These are phyloP conservation scores for Danio jaintianensis DNA, from an alignment of 2,797 vertebrate species.

Conservation along the genomic window DNA sequence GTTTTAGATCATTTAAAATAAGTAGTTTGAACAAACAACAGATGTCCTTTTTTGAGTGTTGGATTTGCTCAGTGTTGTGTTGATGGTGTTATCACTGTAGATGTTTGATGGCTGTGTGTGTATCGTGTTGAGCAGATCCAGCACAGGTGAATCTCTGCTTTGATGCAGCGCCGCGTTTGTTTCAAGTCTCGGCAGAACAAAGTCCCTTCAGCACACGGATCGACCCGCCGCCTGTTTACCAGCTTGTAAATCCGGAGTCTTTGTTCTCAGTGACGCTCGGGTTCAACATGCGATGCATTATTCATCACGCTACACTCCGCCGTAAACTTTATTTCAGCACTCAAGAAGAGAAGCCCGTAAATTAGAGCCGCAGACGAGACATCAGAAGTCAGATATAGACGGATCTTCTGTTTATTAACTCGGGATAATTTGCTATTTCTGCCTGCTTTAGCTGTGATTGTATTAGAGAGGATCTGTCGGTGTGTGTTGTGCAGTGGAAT, in stretches of 20 bases:
- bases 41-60: no score
- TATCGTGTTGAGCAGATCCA: background rate
- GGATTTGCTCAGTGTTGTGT: no score
- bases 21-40: no score
- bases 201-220: constrained; percentile 4
- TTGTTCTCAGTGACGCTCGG: constrained; percentile 25
- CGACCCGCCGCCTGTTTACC: constrained; percentile 40
- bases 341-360: constrained; percentile 67
- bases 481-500: background rate
- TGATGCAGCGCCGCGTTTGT: constrained; percentile 8
- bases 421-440: constrained; percentile 11
- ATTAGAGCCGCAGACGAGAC: constrained; percentile 54
- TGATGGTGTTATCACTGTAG: background rate
- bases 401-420: constrained; percentile 51
- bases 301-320: constrained; percentile 66
- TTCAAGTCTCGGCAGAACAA: constrained; percentile 19
- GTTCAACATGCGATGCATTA: constrained; percentile 70
- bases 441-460: constrained; percentile 55
- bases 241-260: constrained; percentile 36
- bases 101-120: background rate
- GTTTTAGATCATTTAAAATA: no score
- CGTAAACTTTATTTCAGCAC: constrained; percentile 60
- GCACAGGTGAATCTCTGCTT: background rate
- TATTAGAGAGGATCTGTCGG: constrained; percentile 50
- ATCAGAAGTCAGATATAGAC: background rate